Percentiles rank a stretch among this genome's conserved stretches.
These are phyloP conservation scores for Pyralis farinalis DNA, from an alignment of 2,888 invertebrate genomes.

Conservation along the genomic window DNA sequence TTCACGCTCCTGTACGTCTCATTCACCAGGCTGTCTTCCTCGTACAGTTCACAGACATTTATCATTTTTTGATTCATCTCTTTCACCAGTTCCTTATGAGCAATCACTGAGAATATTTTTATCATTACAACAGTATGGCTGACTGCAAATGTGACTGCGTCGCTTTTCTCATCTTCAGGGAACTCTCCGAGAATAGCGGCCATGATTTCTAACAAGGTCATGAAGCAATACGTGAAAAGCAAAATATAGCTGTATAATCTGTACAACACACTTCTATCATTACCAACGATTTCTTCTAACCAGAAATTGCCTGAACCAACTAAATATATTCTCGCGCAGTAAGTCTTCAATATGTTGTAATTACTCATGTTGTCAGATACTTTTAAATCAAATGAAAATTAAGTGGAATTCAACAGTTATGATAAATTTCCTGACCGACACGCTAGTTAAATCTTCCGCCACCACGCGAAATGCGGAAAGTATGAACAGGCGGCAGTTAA, in stretches of 20 bases:
- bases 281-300: conserved; percentile 48
- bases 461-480: conserved; percentile 3
- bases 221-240: conserved; percentile 43
- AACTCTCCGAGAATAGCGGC: conserved; percentile 52
- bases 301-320: conserved; percentile 65
- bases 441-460: conserved; percentile 5
- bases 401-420: no score
- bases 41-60: conserved; percentile 45
- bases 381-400: no score
- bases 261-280: conserved; percentile 48
- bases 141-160: conserved; percentile 57
- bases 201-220: conserved; percentile 63
- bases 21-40: conserved; percentile 40
- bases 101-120: conserved; percentile 51
- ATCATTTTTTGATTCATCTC: conserved; percentile 49
- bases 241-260: conserved; percentile 35
- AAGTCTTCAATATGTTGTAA: conserved; percentile 46
- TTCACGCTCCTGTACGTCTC: conserved; percentile 55
- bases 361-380: conserved; percentile 54
- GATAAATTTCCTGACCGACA: no score
- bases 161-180: conserved; percentile 61
- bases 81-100: conserved; percentile 46
- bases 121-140: conserved; percentile 62
- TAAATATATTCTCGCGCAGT: conserved; percentile 47
- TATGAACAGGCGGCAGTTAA: conserved; percentile 11